phyloP scores from a whole-genome alignment of 2,888 invertebrate species.

The Carcina quercana region DNA sequence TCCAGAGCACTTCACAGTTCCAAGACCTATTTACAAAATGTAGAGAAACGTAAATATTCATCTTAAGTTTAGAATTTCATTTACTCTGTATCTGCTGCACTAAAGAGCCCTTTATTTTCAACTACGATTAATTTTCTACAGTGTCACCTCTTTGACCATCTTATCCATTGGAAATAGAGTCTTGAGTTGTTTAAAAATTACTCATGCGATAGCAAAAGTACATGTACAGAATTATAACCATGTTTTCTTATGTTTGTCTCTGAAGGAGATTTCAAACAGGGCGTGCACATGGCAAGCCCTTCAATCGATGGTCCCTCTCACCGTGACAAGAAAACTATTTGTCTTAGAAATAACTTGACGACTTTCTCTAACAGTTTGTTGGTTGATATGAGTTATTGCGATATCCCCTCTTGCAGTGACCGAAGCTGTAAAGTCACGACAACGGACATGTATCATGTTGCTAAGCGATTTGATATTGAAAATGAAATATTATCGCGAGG shows the following conservation, averaged over 20 bases:
- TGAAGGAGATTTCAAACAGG: slow-evolving; percentile 63
- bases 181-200: slow-evolving; percentile 14
- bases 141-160: not conserved
- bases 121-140: not conserved
- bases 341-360: slow-evolving; percentile 62
- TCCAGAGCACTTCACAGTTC: no score
- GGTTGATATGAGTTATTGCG: slow-evolving; percentile 46
- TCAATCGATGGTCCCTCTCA: slow-evolving; percentile 49
- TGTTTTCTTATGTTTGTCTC: slow-evolving; percentile 67
- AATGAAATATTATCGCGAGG: no score
- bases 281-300: slow-evolving; percentile 47
- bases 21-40: no score
- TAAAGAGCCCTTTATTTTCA: slow-evolving; percentile 24
- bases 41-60: no score
- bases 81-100: slow-evolving; percentile 8
- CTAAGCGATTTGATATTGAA: slow-evolving; percentile 8
- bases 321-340: slow-evolving; percentile 61
- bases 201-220: slow-evolving; percentile 2
- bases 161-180: slow-evolving; percentile 15
- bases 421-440: slow-evolving; percentile 33
- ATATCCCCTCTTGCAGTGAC: slow-evolving; percentile 40
- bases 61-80: not conserved
- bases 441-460: slow-evolving; percentile 32
- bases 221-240: slow-evolving; percentile 41
- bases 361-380: slow-evolving; percentile 40